These are phyloP conservation scores for Arvicanthis niloticus DNA, from an alignment of 2,113 vertebrate species.

Conservation along the genomic window DNA sequence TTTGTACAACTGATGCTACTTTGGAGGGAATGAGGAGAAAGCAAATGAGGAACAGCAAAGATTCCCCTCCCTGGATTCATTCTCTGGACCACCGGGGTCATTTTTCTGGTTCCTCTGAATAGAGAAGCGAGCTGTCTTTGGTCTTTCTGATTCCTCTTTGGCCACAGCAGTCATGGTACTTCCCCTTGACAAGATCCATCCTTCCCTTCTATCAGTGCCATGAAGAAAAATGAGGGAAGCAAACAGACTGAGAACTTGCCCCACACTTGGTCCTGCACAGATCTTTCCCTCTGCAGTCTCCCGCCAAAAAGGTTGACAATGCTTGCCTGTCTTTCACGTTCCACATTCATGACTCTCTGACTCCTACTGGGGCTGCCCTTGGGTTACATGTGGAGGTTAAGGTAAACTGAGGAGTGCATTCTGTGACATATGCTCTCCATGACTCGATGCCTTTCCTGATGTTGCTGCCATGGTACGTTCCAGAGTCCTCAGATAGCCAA, in stretches of 20 bases:
- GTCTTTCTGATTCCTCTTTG: not conserved
- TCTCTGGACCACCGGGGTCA: not conserved
- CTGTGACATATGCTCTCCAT: not conserved
- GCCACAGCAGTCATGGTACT: accelerated
- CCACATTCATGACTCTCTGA: not conserved
- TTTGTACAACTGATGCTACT: not conserved
- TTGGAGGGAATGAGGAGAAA: not conserved
- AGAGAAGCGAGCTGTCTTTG: not conserved
- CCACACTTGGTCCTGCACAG: not conserved
- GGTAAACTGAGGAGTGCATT: not conserved
- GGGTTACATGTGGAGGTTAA: not conserved
- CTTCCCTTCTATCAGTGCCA: not conserved
- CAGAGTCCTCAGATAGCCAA: not conserved
- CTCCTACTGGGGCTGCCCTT: not conserved
- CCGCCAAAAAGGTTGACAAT: not conserved
- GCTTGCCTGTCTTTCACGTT: not conserved
- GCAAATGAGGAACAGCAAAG: not conserved
- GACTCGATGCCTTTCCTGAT: not conserved
- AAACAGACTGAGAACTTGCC: not conserved
- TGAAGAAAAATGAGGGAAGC: not conserved
- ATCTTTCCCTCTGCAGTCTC: not conserved
- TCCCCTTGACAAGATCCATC: not conserved
- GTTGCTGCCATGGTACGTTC: not conserved
- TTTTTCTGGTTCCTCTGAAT: not conserved
- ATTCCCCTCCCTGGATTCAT: not conserved